Evolutionary conservation across 2,113 vertebrate genomes (phyloP).

Genomic region (Callopanchax toddi): DNA sequence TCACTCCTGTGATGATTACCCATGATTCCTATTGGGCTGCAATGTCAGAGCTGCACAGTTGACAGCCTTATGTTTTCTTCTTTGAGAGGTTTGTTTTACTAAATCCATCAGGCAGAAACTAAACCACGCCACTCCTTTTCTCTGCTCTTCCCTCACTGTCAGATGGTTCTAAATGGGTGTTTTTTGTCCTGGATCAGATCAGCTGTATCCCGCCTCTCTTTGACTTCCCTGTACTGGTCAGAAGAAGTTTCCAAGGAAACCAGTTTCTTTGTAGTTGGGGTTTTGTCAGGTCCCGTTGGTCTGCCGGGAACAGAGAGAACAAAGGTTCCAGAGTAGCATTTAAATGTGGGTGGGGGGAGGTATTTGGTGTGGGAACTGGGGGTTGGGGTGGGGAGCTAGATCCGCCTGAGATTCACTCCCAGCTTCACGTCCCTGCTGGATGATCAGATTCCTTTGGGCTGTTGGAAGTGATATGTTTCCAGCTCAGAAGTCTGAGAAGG

Average conservation of each 20-base stretch:
- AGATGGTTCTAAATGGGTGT: no score
- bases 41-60: conserved; percentile 41
- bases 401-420: conserved; percentile 48
- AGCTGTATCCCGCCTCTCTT: conserved; percentile 73
- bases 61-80: conserved; percentile 38
- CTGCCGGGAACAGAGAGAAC: conserved; percentile 78
- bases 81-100: conserved; percentile 20
- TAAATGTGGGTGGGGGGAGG: conserved; percentile 61
- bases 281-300: conserved; percentile 88
- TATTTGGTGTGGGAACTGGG: no score
- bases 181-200: conserved; percentile 80
- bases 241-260: conserved; percentile 92
- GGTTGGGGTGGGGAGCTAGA: conserved; percentile 59
- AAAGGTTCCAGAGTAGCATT: conserved; percentile 80
- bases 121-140: conserved; percentile 50
- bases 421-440: conserved; percentile 60
- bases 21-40: conserved; percentile 57
- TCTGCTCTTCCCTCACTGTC: conserved; percentile 31
- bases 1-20: conserved; percentile 65
- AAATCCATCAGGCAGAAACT: conserved; percentile 31
- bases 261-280: conserved; percentile 87
- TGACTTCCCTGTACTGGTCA: conserved; percentile 54
- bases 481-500: conserved; percentile 3
- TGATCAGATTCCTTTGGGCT: conserved; percentile 64
- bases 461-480: background rate